Conservation (phyloP, 2,888 invertebrate genomes). For the Alcis repandata region DNA sequence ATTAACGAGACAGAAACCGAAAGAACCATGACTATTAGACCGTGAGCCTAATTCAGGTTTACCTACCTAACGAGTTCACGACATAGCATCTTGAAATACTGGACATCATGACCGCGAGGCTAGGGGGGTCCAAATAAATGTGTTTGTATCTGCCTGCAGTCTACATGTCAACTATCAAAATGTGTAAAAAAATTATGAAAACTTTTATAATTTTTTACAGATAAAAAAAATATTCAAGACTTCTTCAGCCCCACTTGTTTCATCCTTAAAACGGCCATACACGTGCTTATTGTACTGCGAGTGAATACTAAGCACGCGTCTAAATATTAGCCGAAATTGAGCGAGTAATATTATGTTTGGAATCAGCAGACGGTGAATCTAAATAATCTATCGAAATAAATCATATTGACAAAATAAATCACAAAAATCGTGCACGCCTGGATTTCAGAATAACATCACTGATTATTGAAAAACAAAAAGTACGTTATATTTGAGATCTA, state of each 20-base stretch:
- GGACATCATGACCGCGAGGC: no score
- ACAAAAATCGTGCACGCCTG: not conserved
- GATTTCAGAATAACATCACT: not conserved
- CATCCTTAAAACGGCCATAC: constrained; percentile 15
- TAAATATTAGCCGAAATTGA: constrained; percentile 47
- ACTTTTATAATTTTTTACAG: not conserved
- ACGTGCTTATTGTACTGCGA: constrained; percentile 28
- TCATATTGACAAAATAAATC: constrained; percentile 15
- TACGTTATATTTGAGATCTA: not conserved
- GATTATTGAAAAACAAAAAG: constrained; percentile 2
- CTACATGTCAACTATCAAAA: no score
- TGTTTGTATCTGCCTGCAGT: no score
- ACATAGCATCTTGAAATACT: no score
- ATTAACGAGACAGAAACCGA: no score
- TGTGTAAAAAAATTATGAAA: not conserved
- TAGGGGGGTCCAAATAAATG: no score
- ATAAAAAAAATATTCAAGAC: no score
- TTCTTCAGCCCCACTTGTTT: not conserved
- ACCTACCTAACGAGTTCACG: no score
- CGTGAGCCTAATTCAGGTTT: no score
- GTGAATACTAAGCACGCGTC: constrained; percentile 36
- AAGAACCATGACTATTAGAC: no score
- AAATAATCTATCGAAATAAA: constrained; percentile 35
- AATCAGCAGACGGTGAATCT: constrained; percentile 41
- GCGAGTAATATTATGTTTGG: constrained; percentile 45